These are phyloP conservation scores for Morelia viridis DNA, from an alignment of 2,797 vertebrate genomes.

Conservation along the genomic window DNA sequence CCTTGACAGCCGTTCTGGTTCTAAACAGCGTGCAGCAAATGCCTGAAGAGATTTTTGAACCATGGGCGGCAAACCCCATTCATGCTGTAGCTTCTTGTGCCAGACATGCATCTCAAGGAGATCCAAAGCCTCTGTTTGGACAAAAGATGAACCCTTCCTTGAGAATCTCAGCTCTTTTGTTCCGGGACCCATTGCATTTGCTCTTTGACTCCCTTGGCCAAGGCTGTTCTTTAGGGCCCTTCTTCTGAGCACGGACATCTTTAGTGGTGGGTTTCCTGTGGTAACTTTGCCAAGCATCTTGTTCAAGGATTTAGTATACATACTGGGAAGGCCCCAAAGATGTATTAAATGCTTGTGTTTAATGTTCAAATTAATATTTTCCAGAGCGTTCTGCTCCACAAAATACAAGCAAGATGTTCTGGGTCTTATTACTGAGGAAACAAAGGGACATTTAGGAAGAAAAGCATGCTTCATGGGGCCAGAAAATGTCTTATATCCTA, in stretches of 20 bases:
- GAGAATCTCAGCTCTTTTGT: not conserved
- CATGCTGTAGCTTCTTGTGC: conserved; percentile 47
- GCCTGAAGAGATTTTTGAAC: not conserved
- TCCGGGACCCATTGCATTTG: not conserved
- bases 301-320: not conserved
- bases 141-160: not conserved
- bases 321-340: conserved; percentile 51
- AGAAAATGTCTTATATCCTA: no score
- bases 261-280: not conserved
- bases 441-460: not conserved
- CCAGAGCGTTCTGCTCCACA: conserved; percentile 9
- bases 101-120: conserved; percentile 53
- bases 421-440: not conserved
- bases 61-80: not conserved
- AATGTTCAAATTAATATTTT: conserved; percentile 48
- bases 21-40: not conserved
- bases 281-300: conserved; percentile 24
- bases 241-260: not conserved
- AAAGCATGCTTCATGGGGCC: not conserved
- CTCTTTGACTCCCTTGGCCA: not conserved
- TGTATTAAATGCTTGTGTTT: conserved; percentile 51
- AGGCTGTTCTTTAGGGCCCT: not conserved
- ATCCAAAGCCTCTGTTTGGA: conserved; percentile 22
- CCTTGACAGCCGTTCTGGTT: no score
- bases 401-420: not conserved